Conservation (phyloP, 53 echinoderm and acorn worm species). For the Patiria pectinifera region DNA sequence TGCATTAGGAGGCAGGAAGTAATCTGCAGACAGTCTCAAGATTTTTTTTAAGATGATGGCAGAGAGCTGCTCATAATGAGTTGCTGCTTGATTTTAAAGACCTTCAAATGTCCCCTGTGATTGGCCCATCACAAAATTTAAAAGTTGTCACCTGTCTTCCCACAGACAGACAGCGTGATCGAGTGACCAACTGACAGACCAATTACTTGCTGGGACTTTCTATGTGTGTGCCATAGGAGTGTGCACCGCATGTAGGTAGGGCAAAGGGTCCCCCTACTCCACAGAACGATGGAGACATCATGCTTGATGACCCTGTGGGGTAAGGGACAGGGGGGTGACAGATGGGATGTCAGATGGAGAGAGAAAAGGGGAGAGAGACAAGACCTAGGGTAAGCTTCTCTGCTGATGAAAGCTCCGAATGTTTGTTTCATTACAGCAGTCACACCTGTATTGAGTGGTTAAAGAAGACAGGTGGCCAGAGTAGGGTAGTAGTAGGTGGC, state of each 20-base stretch:
- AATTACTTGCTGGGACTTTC: constrained; percentile 90
- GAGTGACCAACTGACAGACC: neutral
- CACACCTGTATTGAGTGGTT: neutral
- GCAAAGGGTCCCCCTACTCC: constrained; percentile 98
- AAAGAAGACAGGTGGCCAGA: neutral
- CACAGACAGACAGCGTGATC: neutral
- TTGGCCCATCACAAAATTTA: neutral
- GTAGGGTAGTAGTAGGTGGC: neutral
- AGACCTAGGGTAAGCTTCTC: constrained; percentile 40
- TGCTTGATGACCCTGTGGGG: constrained; percentile 83
- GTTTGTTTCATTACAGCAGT: neutral
- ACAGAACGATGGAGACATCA: constrained; percentile 98
- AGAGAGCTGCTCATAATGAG: neutral
- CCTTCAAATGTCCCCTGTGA: neutral
- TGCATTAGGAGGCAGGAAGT: neutral
- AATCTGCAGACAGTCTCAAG: neutral
- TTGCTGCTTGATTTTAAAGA: neutral
- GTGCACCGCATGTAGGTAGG: constrained; percentile 86
- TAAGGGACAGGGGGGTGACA: constrained; percentile 19
- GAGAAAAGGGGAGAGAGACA: constrained; percentile 34
- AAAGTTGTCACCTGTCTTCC: neutral
- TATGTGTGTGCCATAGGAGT: constrained; percentile 89
- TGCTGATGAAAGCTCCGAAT: constrained; percentile 11
- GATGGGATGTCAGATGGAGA: constrained; percentile 14
- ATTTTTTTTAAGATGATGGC: neutral